phyloP scores from a whole-genome alignment of 2,797 vertebrate genomes.

The Channallabes apus region DNA sequence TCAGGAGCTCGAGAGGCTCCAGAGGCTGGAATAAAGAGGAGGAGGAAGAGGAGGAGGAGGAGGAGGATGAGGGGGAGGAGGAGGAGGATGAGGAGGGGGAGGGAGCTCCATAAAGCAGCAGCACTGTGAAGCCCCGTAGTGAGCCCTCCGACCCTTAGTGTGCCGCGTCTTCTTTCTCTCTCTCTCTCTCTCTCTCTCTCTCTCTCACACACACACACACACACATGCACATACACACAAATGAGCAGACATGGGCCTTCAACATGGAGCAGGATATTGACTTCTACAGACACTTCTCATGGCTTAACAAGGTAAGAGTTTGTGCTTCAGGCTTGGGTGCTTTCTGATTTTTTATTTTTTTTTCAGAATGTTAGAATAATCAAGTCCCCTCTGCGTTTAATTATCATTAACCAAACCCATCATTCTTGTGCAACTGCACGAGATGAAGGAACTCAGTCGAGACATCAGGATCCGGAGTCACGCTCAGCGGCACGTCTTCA shows the following conservation, averaged over 20 bases:
- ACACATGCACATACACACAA: conserved; percentile 23
- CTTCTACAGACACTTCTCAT: conserved; percentile 93
- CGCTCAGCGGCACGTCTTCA: neutral
- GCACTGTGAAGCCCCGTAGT: conserved; percentile 55
- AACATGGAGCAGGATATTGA: conserved; percentile 94
- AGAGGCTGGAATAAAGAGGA: conserved; percentile 60
- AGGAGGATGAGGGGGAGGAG: conserved; percentile 58
- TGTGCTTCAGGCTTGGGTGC: neutral
- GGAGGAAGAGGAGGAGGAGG: conserved; percentile 61
- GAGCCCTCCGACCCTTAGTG: conserved; percentile 43
- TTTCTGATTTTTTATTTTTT: neutral
- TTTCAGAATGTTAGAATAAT: neutral
- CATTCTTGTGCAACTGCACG: neutral
- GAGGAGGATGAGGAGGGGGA: conserved; percentile 65
- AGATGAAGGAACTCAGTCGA: neutral
- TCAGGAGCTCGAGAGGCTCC: conserved; percentile 54
- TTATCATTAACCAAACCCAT: neutral
- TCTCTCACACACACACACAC: conserved; percentile 24
- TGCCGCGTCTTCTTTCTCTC: conserved; percentile 19
- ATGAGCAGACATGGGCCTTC: conserved; percentile 85
- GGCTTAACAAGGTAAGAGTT: conserved; percentile 89
- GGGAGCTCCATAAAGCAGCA: conserved; percentile 63
- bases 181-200: conserved; percentile 51
- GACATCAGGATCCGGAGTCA: neutral
- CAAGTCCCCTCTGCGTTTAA: neutral